Percentiles rank a stretch among this genome's conserved stretches.
These are phyloP conservation scores for Folsomia candida DNA, from an alignment of 2,888 invertebrate genomes.

Conservation along the genomic window DNA sequence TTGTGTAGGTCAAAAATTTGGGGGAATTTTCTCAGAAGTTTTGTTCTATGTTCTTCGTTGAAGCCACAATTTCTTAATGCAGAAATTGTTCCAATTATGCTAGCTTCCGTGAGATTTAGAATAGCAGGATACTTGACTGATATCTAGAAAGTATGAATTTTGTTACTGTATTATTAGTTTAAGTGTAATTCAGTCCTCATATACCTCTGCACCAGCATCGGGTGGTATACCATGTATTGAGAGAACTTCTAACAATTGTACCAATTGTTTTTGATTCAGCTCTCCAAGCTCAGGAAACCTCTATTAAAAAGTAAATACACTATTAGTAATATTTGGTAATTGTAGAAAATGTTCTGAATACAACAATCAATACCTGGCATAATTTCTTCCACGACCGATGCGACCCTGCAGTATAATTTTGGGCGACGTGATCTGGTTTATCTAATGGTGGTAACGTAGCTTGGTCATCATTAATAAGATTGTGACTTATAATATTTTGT, in stretches of 20 bases:
- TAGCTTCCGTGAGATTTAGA: constrained; percentile 1
- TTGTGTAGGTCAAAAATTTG: constrained; percentile 22
- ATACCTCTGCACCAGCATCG: constrained; percentile 29
- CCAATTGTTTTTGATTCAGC: constrained; percentile 11
- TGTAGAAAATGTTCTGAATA: too few species aligned
- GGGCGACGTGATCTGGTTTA: too few species aligned
- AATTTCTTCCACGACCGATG: too few species aligned
- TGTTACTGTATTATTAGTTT: too few species aligned
- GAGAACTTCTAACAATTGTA: constrained; percentile 26
- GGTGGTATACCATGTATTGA: constrained; percentile 24
- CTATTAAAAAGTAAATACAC: neutral
- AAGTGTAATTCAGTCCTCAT: too few species aligned
- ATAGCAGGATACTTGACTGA: constrained; percentile 35
- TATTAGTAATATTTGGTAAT: too few species aligned
- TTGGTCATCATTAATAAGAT: too few species aligned
- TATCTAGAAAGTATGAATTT: constrained; percentile 41
- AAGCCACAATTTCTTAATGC: constrained; percentile 29
- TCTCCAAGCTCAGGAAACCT: constrained; percentile 8
- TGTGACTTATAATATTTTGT: too few species aligned
- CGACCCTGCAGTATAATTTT: too few species aligned
- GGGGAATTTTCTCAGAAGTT: constrained; percentile 29
- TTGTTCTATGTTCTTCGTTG: constrained; percentile 21
- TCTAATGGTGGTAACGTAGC: too few species aligned
- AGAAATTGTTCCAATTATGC: constrained; percentile 11
- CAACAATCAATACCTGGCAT: too few species aligned